Evolutionary conservation across 2,888 invertebrate genomes (phyloP), one percentile per base, ranked within the genome.

Genomic region (Melinaea marsaeus): DNA sequence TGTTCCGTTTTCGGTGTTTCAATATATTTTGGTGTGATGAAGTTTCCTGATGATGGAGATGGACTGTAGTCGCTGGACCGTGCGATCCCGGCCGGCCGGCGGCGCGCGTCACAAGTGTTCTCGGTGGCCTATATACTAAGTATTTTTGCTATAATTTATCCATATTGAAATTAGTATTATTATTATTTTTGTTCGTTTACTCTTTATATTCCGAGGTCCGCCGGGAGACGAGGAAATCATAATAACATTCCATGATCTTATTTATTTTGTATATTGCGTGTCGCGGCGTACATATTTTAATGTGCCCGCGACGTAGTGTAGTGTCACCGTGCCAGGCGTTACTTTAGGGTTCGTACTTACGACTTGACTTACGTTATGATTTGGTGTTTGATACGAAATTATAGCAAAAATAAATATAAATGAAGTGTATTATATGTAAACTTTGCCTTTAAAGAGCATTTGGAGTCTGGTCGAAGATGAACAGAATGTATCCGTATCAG

Each of bases 121-220:
- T 64, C 62, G 71, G 76, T 76, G 75, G 77, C 75, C 75, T 76
- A 75, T 72, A 72, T 71, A 68, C 69, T 69, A 92, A 81, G 92
- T 93, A 91, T 93, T 88, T 88, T 88, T 88, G 88, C 86, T 88
- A 88, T 88, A 87, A 88, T 87, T 86, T 84, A 85, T 85, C 81
- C 77, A 82, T 81, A 82, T 74, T 78, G 78, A 82, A 84, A 75
- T 81, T 75, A 84, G 80, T 76, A 80, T 84, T 88, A 87, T 87
- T 85, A 86, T 87, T 86, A 78, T 84, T 81, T 80, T 80, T 70
- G 71, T 69, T 71, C 47, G 9, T 33, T 32, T 46, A 11, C 46
- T 46, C 32, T 60, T 63, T 65, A 62, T 64, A 62, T 57, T 57
- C 75, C 74, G 76, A 79, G 73, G 72, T 73, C 74, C 73, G 79